phyloP scores from a whole-genome alignment of 2,888 invertebrate genomes.

The Lamellibrachia columna region DNA sequence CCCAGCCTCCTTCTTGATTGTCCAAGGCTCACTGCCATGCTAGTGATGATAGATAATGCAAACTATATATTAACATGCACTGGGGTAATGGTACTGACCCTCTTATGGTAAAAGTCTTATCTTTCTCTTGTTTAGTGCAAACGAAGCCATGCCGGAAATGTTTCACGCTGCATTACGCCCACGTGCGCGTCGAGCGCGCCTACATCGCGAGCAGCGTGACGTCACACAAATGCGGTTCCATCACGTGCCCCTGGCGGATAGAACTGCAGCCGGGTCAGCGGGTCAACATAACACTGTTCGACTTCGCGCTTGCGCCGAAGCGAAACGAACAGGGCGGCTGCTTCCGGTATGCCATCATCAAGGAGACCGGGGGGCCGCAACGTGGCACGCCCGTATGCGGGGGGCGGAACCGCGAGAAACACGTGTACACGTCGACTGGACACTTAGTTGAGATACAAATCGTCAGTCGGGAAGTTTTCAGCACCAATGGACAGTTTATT shows the following conservation, averaged over 20 bases:
- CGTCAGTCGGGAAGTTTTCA: slow-evolving; percentile 36
- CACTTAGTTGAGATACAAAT: slow-evolving; percentile 21
- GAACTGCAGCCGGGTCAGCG: slow-evolving; percentile 38
- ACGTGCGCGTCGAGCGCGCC: slow-evolving; percentile 24
- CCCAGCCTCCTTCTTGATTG: no score
- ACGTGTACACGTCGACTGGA: slow-evolving; percentile 20
- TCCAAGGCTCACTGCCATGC: no score
- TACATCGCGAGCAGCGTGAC: slow-evolving; percentile 32
- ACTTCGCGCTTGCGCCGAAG: slow-evolving; percentile 36
- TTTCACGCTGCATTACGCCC: slow-evolving; percentile 27
- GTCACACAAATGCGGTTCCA: slow-evolving; percentile 33
- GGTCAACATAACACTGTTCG: slow-evolving; percentile 38
- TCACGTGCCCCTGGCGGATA: slow-evolving; percentile 40
- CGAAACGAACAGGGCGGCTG: slow-evolving; percentile 23
- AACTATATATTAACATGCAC: background rate
- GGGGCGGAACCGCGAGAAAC: slow-evolving; percentile 31
- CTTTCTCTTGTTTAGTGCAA: slow-evolving; percentile 30
- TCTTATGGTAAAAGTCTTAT: background rate
- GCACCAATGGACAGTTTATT: slow-evolving; percentile 37
- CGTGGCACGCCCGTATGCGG: slow-evolving; percentile 36
- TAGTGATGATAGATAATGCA: background rate
- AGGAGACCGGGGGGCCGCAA: slow-evolving; percentile 29
- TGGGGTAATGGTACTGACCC: background rate
- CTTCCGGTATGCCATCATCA: slow-evolving; percentile 40
- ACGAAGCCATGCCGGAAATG: slow-evolving; percentile 29